These are phyloP conservation scores for Amblyjoppa fuscipennis DNA, from an alignment of 2,888 invertebrate genomes.

Conservation along the genomic window DNA sequence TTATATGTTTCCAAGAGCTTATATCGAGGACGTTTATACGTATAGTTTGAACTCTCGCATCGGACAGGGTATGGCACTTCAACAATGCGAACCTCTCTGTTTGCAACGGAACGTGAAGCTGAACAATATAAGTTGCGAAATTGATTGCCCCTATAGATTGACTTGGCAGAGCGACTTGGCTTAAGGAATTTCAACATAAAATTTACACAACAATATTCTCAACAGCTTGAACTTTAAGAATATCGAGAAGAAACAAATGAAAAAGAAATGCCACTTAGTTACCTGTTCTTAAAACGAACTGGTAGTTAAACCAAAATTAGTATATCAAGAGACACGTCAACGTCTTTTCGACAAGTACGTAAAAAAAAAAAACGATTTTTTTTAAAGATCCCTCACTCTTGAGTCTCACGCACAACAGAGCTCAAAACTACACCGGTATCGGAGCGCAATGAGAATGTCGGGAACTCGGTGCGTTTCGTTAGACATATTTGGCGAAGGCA, in stretches of 20 bases:
- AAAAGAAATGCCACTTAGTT: background rate
- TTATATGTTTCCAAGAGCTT: background rate
- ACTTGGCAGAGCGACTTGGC: constrained; percentile 26
- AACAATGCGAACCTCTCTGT: constrained; percentile 44
- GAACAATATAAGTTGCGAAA: constrained; percentile 62
- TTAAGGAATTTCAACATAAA: background rate
- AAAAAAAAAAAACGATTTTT: constrained; percentile 17
- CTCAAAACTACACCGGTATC: constrained; percentile 58
- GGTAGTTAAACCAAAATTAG: background rate
- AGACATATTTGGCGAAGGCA: constrained; percentile 58
- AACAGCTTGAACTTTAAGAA: constrained; percentile 29
- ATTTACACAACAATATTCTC: constrained; percentile 1
- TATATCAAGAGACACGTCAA: background rate
- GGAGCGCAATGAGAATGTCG: constrained; percentile 37
- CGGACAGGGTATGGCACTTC: constrained; percentile 26
- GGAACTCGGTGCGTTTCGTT: constrained; percentile 43
- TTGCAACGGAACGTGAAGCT: constrained; percentile 47
- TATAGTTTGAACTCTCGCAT: constrained; percentile 5
- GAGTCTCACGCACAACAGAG: constrained; percentile 46
- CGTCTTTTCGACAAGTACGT: background rate
- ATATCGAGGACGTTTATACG: background rate
- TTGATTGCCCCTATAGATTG: constrained; percentile 54
- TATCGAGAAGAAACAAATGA: constrained; percentile 5
- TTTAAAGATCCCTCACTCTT: background rate
- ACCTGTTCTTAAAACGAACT: background rate